These are phyloP conservation scores for Eptesicus fuscus DNA, from an alignment of 2,113 vertebrate genomes.

Conservation along the genomic window DNA sequence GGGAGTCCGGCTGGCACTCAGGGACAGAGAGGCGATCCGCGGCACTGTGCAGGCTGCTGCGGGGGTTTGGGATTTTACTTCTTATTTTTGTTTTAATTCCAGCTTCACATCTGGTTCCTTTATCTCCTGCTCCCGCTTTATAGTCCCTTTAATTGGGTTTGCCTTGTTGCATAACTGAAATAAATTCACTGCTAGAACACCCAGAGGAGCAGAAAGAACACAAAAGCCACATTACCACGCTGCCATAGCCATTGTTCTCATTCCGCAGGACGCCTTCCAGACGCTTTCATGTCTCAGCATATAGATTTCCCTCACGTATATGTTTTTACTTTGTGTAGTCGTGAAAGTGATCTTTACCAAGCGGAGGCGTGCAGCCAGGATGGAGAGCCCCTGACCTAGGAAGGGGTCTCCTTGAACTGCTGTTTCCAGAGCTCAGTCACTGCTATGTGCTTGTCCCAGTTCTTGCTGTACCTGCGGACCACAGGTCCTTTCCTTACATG, in stretches of 20 bases:
- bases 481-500: background rate
- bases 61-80: background rate
- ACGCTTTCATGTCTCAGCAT: background rate
- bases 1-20: accelerated
- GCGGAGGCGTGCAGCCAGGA: background rate
- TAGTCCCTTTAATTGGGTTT: background rate
- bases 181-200: background rate
- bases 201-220: background rate
- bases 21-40: background rate
- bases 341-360: background rate
- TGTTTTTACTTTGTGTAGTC: background rate
- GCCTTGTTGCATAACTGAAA: background rate
- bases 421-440: background rate
- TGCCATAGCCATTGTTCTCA: background rate
- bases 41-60: accelerated
- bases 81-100: background rate
- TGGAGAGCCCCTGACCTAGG: background rate
- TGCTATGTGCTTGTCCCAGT: background rate
- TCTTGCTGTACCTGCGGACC: background rate
- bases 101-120: background rate
- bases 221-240: background rate
- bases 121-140: background rate
- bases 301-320: background rate
- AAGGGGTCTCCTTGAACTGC: background rate
- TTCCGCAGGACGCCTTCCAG: background rate